Evolutionary conservation across 2,888 invertebrate species (phyloP), one percentile per base, ranked within the genome.

Genomic region (Philaethria dido): DNA sequence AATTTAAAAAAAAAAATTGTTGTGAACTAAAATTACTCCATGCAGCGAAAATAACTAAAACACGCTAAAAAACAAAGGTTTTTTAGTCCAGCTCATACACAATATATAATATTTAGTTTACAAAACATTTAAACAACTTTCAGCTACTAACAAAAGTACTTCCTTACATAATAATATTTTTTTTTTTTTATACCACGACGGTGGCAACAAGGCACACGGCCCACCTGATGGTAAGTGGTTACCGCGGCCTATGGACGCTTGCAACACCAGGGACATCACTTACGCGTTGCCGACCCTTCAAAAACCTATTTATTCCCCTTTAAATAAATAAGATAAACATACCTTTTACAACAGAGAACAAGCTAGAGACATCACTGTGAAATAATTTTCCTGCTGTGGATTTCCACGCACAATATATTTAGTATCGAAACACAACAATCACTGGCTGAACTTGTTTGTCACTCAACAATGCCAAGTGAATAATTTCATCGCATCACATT

Each of bases 401-500:
- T 52, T 11, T 33, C 29, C 25, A 63, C 13, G 25, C 13, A 72
- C 50, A 52, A 50, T 47, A 61, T 42, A 47, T 36, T 65, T 60
- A 44, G 18, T 62, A 65, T 59, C 22, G 60, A 64, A 65, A 64
- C 63, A 68, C 69, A 70, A 52, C 52, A 57, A 67, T 67, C 60
- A 64, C 29, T 44, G 14, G 13, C 45, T 62, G 64, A 68, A 69
- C 69, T 68, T 71, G 69, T 69, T 64, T 54, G 42, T 47, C 60
- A 60, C 68, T 60, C 42, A 44, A 69, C 68, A 73, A 70, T 57
- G 68, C 69, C 66, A 64, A 55, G 47, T 44, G 61, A 72, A 71
- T 72, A 67, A 68, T 70, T 69, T 71, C 68, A 68, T 68, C 65
- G 64, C 65, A 69, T 73, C 54, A 64, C 48, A 60, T 61, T 75